Base-by-base conservation (phyloP, 1,140 invertebrate species). In the Drosophila suzukii region DNA sequence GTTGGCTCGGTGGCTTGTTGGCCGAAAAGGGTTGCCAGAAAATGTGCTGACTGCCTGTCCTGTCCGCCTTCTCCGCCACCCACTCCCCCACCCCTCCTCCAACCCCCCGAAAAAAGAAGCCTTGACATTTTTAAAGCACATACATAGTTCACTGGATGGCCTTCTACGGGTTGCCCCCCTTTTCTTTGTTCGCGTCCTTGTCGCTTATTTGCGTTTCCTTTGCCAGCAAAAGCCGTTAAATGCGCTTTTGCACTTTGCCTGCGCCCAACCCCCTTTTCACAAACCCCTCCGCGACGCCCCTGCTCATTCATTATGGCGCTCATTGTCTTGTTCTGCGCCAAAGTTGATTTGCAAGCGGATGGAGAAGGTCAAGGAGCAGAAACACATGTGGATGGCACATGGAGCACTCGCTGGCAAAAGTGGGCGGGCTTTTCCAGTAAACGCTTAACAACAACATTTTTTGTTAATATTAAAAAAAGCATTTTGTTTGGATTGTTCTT, bases 41-140 rank as follows among this genome's bases (percentile, higher is more conserved):
- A 39, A 10, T 38, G 39, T 30, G 59, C 32, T 51, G 63, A 46
- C 39, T 57, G 51, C 65, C 32, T 2, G 30, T 20, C 12, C 44
- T 30, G 46, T 27, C n/a, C 43, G 15, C 76, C 43, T 15, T 20
- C 20, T 20, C 20, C 2, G 7, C 17, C 30, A 46, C 12, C 34
- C 32, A 24, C 10, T n/a, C 11, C 38, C 11, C 38, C 10, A 15
- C 0, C 61, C 43, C 11, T 7, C n/a, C 24, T 30, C 15, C 17
- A 15, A 11, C 51, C 59, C 47, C 10, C 15, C 24, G 6, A 5
- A 43, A 49, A 56, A 47, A 32, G 62, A 38, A 75, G 61, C 83
- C 83, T 86, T 88, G 83, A 86, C 83, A 86, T 86, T 86, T 86
- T 83, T 76, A 55, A 73, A 66, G 71, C 73, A 58, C 73, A 75